Percentiles rank a stretch among this genome's conserved stretches.
phyloP scores from a whole-genome alignment of 2,888 invertebrate species.

The Eupelmus urozonus region DNA sequence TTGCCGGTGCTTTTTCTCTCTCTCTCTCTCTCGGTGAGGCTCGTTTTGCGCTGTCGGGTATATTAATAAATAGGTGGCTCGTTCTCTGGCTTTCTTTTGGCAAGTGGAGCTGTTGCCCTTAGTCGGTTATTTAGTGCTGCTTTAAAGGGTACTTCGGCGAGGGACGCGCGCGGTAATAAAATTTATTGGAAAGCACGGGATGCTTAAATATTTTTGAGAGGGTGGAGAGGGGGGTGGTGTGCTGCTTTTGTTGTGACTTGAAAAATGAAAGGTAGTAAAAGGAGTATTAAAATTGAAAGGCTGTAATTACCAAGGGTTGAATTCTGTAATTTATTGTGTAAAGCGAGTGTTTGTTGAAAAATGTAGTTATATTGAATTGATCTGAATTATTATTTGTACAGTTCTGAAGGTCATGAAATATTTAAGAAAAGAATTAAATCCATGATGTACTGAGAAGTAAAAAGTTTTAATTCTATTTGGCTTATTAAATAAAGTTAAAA shows the following conservation, averaged over 20 bases:
- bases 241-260: not conserved
- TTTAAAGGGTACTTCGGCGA: constrained; percentile 18
- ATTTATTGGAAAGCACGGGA: constrained; percentile 13
- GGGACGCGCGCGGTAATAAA: constrained; percentile 14
- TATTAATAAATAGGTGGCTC: constrained; percentile 34
- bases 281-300: not conserved
- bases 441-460: too few relatives aligned
- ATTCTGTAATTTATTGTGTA: too few relatives aligned
- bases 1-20: not conserved
- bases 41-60: not conserved
- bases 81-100: not conserved
- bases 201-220: constrained; percentile 11
- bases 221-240: not conserved
- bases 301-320: too few relatives aligned
- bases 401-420: too few relatives aligned
- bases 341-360: not conserved
- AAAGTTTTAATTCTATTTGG: too few relatives aligned
- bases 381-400: constrained; percentile 1
- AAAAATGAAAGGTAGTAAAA: not conserved
- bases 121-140: constrained; percentile 33
- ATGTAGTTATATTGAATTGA: not conserved
- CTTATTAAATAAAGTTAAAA: too few relatives aligned
- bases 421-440: too few relatives aligned
- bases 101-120: constrained; percentile 5
- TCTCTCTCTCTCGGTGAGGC: constrained; percentile 1